phyloP scores from a whole-genome alignment of 2,797 vertebrate species.

The Neoniphon sammara region DNA sequence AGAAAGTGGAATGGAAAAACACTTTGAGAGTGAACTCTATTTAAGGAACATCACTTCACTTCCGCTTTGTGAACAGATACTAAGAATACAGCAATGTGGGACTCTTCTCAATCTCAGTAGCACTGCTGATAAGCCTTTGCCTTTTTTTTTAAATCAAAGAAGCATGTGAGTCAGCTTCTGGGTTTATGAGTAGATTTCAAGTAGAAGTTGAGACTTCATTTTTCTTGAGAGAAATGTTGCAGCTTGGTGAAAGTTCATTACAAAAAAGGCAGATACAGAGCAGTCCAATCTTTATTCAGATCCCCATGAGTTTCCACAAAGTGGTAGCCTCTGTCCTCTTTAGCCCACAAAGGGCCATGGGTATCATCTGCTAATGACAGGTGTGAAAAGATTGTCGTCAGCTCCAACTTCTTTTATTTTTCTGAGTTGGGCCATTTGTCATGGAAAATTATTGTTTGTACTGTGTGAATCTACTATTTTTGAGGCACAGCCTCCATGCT shows the following conservation, averaged over 20 bases:
- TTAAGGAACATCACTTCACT: background rate
- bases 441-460: constrained; percentile 17
- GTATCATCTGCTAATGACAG: constrained; percentile 27
- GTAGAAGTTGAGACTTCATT: too few relatives aligned
- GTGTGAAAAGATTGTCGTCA: constrained; percentile 35
- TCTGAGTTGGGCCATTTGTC: constrained; percentile 27
- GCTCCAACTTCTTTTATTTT: constrained; percentile 18
- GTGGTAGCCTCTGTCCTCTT: constrained; percentile 15
- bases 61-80: background rate
- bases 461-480: constrained; percentile 5
- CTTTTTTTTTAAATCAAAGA: background rate
- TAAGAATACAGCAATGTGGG: constrained; percentile 13
- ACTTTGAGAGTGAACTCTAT: constrained; percentile 5
- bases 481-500: background rate
- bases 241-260: too few relatives aligned
- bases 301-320: too few relatives aligned
- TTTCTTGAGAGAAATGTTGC: background rate
- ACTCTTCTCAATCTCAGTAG: constrained; percentile 3
- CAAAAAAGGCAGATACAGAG: background rate
- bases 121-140: background rate
- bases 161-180: background rate
- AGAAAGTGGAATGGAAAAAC: background rate
- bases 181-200: background rate
- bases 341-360: constrained; percentile 7
- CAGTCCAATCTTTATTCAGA: background rate